Conservation (phyloP, 2,888 invertebrate genomes). For the Slavum lentiscoides region DNA sequence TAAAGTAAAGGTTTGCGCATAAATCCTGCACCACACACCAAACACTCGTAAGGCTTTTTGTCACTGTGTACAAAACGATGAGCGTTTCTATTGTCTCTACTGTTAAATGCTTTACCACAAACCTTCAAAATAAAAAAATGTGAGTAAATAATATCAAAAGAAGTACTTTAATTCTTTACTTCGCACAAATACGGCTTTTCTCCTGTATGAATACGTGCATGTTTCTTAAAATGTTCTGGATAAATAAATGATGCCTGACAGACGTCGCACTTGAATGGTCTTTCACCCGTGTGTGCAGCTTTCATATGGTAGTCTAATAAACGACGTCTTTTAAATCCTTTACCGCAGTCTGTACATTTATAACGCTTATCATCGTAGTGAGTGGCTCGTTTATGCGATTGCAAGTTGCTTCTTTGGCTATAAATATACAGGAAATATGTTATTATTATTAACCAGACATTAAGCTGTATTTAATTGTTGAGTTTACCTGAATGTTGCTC, state of each 20-base stretch:
- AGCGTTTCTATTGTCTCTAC: conserved; percentile 81
- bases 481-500: conserved; percentile 70
- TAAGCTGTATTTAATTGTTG: not conserved
- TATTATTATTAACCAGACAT: not conserved
- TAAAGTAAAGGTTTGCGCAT: conserved; percentile 81
- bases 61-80: conserved; percentile 84
- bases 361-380: conserved; percentile 77
- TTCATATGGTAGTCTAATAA: conserved; percentile 80
- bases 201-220: conserved; percentile 76
- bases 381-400: conserved; percentile 77
- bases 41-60: conserved; percentile 83
- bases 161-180: conserved; percentile 60
- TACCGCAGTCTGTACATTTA: conserved; percentile 72
- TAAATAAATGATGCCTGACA: conserved; percentile 81
- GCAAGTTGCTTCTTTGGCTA: conserved; percentile 79
- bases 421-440: conserved; percentile 24
- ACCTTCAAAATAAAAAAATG: conserved; percentile 62
- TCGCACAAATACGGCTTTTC: conserved; percentile 76
- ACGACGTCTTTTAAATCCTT: conserved; percentile 74
- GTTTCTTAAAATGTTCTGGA: conserved; percentile 81
- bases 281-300: conserved; percentile 78
- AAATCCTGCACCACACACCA: conserved; percentile 78
- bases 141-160: not conserved
- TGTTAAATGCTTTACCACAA: conserved; percentile 82
- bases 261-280: conserved; percentile 73